Conservation (phyloP, 2,888 invertebrate genomes). For the Oscheius sp. region DNA sequence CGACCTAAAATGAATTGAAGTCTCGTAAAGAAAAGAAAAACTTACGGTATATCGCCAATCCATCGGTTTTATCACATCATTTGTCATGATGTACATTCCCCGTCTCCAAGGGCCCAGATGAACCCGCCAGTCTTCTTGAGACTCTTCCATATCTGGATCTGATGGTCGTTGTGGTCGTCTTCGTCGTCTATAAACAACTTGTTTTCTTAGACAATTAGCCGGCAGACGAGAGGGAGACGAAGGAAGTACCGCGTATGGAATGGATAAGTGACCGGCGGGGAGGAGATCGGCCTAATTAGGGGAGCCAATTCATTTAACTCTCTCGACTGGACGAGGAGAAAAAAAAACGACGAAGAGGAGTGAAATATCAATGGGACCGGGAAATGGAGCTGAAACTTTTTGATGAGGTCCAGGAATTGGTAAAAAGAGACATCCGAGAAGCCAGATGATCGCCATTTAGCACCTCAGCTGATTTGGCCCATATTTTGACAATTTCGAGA, state of each 20-base stretch:
- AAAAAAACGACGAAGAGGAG: no score
- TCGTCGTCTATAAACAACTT: neutral
- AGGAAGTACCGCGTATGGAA: no score
- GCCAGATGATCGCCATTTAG: no score
- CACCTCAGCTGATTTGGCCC: no score
- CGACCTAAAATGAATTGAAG: slow-evolving; percentile 41
- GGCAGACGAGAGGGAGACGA: neutral
- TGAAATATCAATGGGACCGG: no score
- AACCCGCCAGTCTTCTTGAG: neutral
- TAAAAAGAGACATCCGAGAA: no score
- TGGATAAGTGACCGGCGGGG: neutral
- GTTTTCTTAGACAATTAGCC: neutral
- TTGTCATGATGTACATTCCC: slow-evolving; percentile 43
- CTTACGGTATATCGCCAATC: slow-evolving; percentile 54
- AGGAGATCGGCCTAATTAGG: neutral
- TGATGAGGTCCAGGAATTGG: no score
- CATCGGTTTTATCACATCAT: slow-evolving; percentile 41
- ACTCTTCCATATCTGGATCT: neutral
- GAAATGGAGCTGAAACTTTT: no score
- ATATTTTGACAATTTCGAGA: no score
- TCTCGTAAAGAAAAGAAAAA: neutral
- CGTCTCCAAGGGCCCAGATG: slow-evolving; percentile 10
- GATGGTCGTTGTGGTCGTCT: neutral
- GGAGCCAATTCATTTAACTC: no score
- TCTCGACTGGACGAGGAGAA: no score